Base-by-base conservation (phyloP, 1,140 invertebrate genomes). In the Coelopa frigida region DNA sequence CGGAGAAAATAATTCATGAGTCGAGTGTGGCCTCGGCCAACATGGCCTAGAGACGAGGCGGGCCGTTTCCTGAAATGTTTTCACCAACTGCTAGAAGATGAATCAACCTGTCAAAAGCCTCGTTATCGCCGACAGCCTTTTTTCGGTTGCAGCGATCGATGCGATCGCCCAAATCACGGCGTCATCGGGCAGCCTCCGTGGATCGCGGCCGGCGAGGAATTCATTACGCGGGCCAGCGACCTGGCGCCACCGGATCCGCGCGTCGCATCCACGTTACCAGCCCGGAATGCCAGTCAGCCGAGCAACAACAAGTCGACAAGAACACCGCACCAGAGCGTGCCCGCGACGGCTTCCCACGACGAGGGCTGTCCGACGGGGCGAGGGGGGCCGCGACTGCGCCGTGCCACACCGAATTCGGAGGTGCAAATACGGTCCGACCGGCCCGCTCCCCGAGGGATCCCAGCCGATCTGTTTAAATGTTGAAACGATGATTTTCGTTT, bases 101-200 rank as follows among this genome's bases (percentile, higher is more conserved):
- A 66, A 66, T 66, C 62, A 66, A 66, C 58, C 62, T 66, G 62
- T 66, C 62, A 66, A 66, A 65, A 66, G 62, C 57, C 62, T 66
- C 62, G 62, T 66, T 66, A 66, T 57, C 62, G 62, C 62, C 62
- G 65, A 66, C 62, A 65, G 62, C 62, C 62, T 51, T 51, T 51
- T 51, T 51, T 47, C 49, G 45, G 49, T 51, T 51, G 49, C 49
- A 51, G 41, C 49, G 44, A 46, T 50, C 49, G 49, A 44, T 47
- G 35, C 43, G 24, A 51, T 51, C 36, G 49, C 45, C 46, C 49
- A 40, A 43, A 42, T 21, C 14, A n/a, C n/a, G n/a, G n/a, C n/a
- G n/a, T n/a, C n/a, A n/a, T n/a, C n/a, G n/a, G n/a, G n/a, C n/a
- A n/a, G n/a, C n/a, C n/a, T n/a, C n/a, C n/a, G n/a, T n/a, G n/a